Base-by-base conservation (phyloP, 2,113 vertebrate genomes). In the Brachionichthys hirsutus region DNA sequence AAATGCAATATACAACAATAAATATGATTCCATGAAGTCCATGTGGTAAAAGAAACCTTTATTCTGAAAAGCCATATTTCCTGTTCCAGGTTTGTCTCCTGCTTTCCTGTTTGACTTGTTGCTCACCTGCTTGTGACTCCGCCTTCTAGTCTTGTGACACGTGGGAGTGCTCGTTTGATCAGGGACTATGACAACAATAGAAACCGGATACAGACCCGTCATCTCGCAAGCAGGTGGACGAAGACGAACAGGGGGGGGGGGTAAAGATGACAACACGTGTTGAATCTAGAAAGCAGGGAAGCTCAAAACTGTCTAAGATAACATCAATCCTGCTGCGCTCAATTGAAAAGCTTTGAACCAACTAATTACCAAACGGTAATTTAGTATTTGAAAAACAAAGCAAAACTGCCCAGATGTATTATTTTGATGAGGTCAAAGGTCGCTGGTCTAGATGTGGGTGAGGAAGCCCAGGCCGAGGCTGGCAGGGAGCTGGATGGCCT, bases 401-500 rank as follows among this genome's bases (percentile, higher is more conserved):
- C 4, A 30, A 3, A 30, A 8, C 24, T 30, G 24, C 4, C 4
- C 24, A 30, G n/a, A n/a, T n/a, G n/a, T n/a, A n/a, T n/a, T n/a
- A n/a, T n/a, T n/a, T n/a, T n/a, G n/a, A n/a, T n/a, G n/a, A n/a
- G n/a, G n/a, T 30, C 24, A 30, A 8, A 30, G 3, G 24, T 16
- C 17, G 9, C 14, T 10, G 40, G 15, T 72, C 61, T 92, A 98
- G 65, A 98, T 92, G 38, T 91, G 94, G 0, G 87, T 82, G 35
- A 99, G 94, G 90, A 99, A 99, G 61, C 91, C 87, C 85, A 98
- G 85, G 45, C 94, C 94, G 72, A 99, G 89, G 77, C 95, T 98
- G 34, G 86, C 80, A 18, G 97, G 97, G 65, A 99, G 94, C 89
- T 98, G 96, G 78, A 99, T 92, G 83, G 92, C 94, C 87, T 99